These are phyloP conservation scores for Crocodylus rhombifer DNA, from an alignment of 2,797 vertebrate genomes.

Conservation along the genomic window DNA sequence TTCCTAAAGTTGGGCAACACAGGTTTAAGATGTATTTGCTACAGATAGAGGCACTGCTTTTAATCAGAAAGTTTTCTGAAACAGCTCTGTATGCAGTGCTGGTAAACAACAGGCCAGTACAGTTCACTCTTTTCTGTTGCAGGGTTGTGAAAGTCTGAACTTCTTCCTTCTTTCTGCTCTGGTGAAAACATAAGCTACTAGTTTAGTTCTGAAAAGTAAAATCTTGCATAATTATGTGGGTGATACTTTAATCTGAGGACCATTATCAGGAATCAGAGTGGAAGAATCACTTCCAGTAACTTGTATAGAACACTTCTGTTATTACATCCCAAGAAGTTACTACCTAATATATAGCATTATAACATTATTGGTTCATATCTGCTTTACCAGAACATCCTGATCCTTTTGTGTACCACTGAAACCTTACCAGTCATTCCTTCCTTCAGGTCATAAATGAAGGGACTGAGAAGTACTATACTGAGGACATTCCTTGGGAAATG, in stretches of 20 bases:
- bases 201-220: not conserved
- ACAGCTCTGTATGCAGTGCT: not conserved
- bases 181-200: not conserved
- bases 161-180: not conserved
- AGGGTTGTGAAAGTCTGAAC: not conserved
- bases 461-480: too few relatives aligned
- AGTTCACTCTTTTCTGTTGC: not conserved
- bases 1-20: accelerated
- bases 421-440: too few relatives aligned
- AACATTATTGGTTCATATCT: too few relatives aligned
- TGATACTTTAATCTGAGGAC: not conserved
- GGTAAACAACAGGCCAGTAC: accelerated
- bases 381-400: too few relatives aligned
- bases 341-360: too few relatives aligned
- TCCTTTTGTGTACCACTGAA: too few relatives aligned
- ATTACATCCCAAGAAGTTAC: too few relatives aligned
- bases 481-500: too few relatives aligned
- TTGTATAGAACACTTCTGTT: too few relatives aligned
- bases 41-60: not conserved
- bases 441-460: too few relatives aligned
- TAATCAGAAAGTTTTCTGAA: not conserved
- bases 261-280: not conserved
- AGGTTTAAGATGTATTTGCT: not conserved
- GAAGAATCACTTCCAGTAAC: too few relatives aligned
- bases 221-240: not conserved